Conservation (phyloP, 1,140 invertebrate species). For the Scaptodrosophila lebanonensis region DNA sequence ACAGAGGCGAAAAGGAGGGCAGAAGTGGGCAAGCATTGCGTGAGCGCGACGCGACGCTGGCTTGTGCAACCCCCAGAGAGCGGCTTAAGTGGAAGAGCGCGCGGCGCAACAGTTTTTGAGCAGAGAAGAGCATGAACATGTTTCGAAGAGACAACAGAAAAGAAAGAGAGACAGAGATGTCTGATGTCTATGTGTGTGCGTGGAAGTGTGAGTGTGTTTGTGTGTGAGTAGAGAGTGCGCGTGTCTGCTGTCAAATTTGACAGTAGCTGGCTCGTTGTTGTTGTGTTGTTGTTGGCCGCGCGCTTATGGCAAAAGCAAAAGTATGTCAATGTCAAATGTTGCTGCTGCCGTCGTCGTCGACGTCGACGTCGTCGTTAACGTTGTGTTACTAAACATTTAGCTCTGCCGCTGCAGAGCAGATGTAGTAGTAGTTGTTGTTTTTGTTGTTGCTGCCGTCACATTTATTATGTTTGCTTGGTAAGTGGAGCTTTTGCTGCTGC, state of each 20-base stretch:
- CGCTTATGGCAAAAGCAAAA: slow-evolving; percentile 43
- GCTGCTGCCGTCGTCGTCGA: slow-evolving; percentile 25
- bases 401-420: slow-evolving; percentile 2
- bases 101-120: slow-evolving; percentile 47
- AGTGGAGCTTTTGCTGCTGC: slow-evolving; percentile 45
- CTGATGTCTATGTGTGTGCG: no score
- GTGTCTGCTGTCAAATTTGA: slow-evolving; percentile 48
- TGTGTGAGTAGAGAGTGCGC: slow-evolving; percentile 1
- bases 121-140: slow-evolving; percentile 24
- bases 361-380: slow-evolving; percentile 7
- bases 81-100: slow-evolving; percentile 1
- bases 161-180: slow-evolving; percentile 5
- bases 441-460: slow-evolving; percentile 31
- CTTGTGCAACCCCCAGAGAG: slow-evolving; percentile 60
- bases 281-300: slow-evolving; percentile 38
- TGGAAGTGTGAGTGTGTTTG: slow-evolving; percentile 3
- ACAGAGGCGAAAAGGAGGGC: background rate
- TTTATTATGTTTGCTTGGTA: slow-evolving; percentile 72
- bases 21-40: slow-evolving; percentile 34
- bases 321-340: slow-evolving; percentile 76
- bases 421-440: slow-evolving; percentile 21
- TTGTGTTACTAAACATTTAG: slow-evolving; percentile 44
- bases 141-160: slow-evolving; percentile 1
- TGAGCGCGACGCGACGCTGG: slow-evolving; percentile 53
- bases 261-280: slow-evolving; percentile 30